These are phyloP conservation scores for Onychorhynchus coronatus DNA, from an alignment of 2,113 vertebrate genomes.

Conservation along the genomic window DNA sequence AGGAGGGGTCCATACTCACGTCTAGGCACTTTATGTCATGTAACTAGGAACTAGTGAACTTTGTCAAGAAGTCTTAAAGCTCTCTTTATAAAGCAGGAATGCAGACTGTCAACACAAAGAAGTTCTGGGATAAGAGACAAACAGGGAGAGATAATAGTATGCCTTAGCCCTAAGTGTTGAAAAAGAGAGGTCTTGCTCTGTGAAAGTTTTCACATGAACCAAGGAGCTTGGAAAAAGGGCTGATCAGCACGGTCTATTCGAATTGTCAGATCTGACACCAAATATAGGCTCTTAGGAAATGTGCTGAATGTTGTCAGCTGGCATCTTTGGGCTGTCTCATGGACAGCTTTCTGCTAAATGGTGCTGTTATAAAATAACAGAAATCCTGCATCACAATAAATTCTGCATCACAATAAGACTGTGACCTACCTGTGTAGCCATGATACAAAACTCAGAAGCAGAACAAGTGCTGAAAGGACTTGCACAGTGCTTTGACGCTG, in stretches of 20 bases:
- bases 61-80: not conserved
- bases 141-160: not conserved
- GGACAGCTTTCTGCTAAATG: not conserved
- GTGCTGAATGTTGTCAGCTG: not conserved
- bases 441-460: not conserved
- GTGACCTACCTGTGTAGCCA: too few species aligned
- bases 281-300: not conserved
- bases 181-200: not conserved
- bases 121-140: accelerated
- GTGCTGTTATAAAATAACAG: not conserved
- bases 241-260: not conserved
- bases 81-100: not conserved
- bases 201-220: not conserved
- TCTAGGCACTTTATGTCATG: not conserved
- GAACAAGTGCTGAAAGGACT: not conserved
- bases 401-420: too few species aligned
- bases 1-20: not conserved
- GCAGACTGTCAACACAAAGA: not conserved
- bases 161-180: accelerated
- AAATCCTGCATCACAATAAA: not conserved
- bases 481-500: not conserved
- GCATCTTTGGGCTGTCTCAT: not conserved
- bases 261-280: not conserved
- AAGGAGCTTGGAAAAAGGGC: not conserved
- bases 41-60: not conserved